Evolutionary conservation across 2,113 vertebrate genomes (phyloP).

Genomic region (Microcebus griseorufus): DNA sequence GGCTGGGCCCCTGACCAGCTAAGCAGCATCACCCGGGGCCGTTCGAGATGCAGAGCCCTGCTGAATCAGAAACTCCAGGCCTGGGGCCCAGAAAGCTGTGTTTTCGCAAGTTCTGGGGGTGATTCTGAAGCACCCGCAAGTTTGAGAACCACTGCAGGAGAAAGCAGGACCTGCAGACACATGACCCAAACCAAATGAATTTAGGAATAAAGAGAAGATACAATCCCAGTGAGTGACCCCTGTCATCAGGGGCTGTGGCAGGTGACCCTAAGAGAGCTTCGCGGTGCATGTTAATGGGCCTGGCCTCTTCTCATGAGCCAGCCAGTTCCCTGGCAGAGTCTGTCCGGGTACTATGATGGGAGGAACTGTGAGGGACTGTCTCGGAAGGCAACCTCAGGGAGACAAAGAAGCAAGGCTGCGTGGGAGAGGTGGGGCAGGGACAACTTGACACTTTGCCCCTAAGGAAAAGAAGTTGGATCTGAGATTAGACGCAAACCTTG

Average conservation of each 20-base stretch:
- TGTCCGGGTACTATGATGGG: too few species aligned
- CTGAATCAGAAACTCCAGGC: not conserved
- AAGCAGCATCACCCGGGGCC: not conserved
- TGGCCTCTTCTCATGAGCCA: not conserved
- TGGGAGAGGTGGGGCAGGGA: rapidly evolving
- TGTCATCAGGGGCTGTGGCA: rapidly evolving
- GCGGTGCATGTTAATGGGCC: rapidly evolving
- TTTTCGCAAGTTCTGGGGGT: rapidly evolving
- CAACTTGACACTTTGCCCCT: not conserved
- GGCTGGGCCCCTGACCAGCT: not conserved
- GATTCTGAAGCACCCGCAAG: rapidly evolving
- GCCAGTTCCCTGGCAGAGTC: rapidly evolving
- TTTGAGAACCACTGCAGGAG: not conserved
- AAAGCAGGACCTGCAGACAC: not conserved
- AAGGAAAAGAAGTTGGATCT: not conserved
- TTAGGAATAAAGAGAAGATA: too few species aligned
- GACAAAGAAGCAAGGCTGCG: not conserved
- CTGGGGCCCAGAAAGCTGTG: not conserved
- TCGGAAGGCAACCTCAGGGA: not conserved
- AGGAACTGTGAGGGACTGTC: not conserved
- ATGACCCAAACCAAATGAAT: not conserved
- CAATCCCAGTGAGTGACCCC: too few species aligned
- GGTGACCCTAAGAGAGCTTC: not conserved
- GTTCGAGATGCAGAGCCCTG: not conserved
- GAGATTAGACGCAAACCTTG: not conserved